Percentiles rank a stretch among this genome's conserved stretches.
These are phyloP conservation scores for Diarsia rubi DNA, from an alignment of 2,888 invertebrate genomes.

Conservation along the genomic window DNA sequence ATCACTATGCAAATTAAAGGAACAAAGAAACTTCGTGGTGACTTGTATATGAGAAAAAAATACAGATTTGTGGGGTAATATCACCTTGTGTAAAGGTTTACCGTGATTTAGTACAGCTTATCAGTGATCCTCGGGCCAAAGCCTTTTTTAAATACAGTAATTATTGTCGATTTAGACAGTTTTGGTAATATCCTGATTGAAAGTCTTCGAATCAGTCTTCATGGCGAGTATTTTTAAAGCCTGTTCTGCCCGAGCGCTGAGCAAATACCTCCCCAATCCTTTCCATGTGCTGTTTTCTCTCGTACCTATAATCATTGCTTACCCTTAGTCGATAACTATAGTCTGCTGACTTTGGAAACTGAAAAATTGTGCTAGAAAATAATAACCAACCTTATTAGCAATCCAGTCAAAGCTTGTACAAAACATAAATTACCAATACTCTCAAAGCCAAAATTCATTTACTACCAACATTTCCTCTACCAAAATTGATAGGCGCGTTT, in stretches of 20 bases:
- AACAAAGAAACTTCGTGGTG: slow-evolving; percentile 32
- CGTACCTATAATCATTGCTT: background rate
- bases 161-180: background rate
- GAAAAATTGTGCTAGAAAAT: background rate
- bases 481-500: slow-evolving; percentile 59
- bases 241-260: no score
- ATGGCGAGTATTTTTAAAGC: background rate
- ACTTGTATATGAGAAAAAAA: slow-evolving; percentile 33
- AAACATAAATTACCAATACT: background rate
- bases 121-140: background rate
- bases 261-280: no score
- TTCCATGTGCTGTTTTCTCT: no score
- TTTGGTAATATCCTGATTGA: background rate
- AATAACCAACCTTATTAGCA: background rate
- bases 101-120: background rate
- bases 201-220: background rate
- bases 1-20: slow-evolving; percentile 39
- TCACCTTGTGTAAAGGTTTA: background rate
- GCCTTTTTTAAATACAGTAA: background rate
- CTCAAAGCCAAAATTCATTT: slow-evolving; percentile 31
- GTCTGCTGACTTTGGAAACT: no score
- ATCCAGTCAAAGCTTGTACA: background rate
- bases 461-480: slow-evolving; percentile 31
- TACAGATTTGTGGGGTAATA: background rate
- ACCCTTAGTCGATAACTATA: background rate